Percentiles rank a stretch among this genome's conserved stretches.
Evolutionary conservation across 2,797 vertebrate species (phyloP).

Genomic region (Carduelis carduelis): DNA sequence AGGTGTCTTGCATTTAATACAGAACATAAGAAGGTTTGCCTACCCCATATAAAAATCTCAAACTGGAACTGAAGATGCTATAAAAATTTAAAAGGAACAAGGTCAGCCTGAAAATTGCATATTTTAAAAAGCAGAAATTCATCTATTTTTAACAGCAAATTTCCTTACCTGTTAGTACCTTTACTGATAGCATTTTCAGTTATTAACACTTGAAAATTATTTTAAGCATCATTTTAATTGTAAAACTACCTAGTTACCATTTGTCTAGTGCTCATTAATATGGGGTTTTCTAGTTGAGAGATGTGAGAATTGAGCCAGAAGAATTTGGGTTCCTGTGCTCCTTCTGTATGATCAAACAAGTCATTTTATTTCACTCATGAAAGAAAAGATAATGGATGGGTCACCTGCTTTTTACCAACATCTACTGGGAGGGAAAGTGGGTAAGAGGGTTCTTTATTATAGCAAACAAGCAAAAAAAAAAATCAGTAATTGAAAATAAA

Average conservation of each 20-base stretch:
- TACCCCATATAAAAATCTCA: constrained; percentile 64
- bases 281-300: neutral
- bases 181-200: neutral
- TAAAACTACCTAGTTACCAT: neutral
- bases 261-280: neutral
- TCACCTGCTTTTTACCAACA: neutral
- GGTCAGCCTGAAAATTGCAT: constrained; percentile 27
- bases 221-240: neutral
- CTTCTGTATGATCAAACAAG: neutral
- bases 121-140: constrained; percentile 29
- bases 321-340: neutral
- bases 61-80: constrained; percentile 72
- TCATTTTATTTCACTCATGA: neutral
- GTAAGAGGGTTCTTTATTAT: neutral
- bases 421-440: neutral
- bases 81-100: constrained; percentile 74
- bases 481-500: neutral
- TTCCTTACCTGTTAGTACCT: constrained; percentile 9
- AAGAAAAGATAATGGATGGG: neutral
- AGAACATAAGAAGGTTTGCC: constrained; percentile 69
- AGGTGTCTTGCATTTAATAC: constrained; percentile 69
- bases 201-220: neutral
- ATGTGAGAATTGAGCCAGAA: neutral
- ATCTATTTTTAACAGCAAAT: constrained; percentile 46
- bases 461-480: neutral